Evolutionary conservation across 1,140 invertebrate species (phyloP).

Genomic region (Drosophila tropicalis): DNA sequence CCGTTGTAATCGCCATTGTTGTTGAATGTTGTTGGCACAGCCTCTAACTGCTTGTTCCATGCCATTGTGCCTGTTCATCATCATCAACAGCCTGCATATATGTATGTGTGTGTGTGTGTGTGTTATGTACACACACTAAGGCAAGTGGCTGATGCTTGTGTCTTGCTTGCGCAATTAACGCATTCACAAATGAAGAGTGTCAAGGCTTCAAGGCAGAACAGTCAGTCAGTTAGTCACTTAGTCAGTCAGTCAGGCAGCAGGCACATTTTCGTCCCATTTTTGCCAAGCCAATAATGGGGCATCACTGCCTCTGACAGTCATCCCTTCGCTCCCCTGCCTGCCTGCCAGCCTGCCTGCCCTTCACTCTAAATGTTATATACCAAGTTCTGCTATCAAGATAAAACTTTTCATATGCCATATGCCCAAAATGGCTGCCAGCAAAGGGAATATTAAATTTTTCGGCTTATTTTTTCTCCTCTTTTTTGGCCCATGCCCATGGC

Average conservation of each 20-base stretch:
- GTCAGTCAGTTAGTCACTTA: slow-evolving; percentile 47
- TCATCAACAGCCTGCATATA: slow-evolving; percentile 47
- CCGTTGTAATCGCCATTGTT: slow-evolving; percentile 76
- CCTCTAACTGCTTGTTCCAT: slow-evolving; percentile 75
- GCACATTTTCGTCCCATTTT: slow-evolving; percentile 24
- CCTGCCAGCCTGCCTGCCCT: slow-evolving; percentile 21
- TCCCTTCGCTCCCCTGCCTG: slow-evolving; percentile 27
- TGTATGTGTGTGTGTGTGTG: slow-evolving; percentile 34
- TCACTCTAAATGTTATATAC: slow-evolving; percentile 25
- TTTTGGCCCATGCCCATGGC: neutral
- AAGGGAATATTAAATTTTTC: slow-evolving; percentile 53
- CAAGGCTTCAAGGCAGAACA: slow-evolving; percentile 57
- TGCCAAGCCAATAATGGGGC: slow-evolving; percentile 39
- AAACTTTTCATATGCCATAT: slow-evolving; percentile 36
- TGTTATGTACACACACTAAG: slow-evolving; percentile 35
- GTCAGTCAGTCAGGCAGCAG: slow-evolving; percentile 31
- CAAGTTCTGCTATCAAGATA: slow-evolving; percentile 58
- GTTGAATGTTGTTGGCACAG: slow-evolving; percentile 65
- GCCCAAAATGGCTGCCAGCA: slow-evolving; percentile 38
- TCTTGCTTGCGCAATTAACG: slow-evolving; percentile 72
- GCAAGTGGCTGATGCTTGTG: slow-evolving; percentile 40
- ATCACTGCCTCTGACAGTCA: slow-evolving; percentile 14
- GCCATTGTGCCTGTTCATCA: slow-evolving; percentile 78
- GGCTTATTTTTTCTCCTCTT: too few species aligned
- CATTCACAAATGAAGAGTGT: slow-evolving; percentile 81